These are phyloP conservation scores for Drosophila subsilvestris DNA, from an alignment of 2,888 invertebrate species.

Conservation along the genomic window DNA sequence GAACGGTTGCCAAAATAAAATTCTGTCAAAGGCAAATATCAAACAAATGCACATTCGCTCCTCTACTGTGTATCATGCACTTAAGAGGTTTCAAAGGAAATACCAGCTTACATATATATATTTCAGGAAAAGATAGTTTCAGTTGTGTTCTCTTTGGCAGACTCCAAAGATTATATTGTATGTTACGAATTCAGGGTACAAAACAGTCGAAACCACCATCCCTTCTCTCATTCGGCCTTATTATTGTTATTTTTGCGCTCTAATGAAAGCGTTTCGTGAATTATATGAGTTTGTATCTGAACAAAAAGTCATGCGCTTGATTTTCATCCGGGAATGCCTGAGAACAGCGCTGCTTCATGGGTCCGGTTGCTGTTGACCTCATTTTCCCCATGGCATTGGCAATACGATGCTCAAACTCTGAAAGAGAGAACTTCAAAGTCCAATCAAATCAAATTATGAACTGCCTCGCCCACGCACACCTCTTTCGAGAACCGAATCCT, in stretches of 20 bases:
- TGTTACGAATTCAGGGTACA: conserved; percentile 9
- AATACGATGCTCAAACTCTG: conserved; percentile 50
- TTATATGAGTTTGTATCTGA: conserved; percentile 7
- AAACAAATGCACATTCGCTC: conserved; percentile 29
- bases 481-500: conserved; percentile 37
- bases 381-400: conserved; percentile 54
- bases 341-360: conserved; percentile 30
- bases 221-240: conserved; percentile 20
- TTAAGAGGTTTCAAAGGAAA: not conserved
- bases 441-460: conserved; percentile 62
- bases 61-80: conserved; percentile 6
- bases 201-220: not conserved
- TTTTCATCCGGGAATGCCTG: conserved; percentile 16
- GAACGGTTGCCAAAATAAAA: conserved; percentile 67
- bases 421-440: conserved; percentile 31
- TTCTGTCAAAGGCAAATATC: conserved; percentile 30
- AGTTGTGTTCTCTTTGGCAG: not conserved
- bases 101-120: not conserved
- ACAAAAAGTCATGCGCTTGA: conserved; percentile 21
- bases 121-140: not conserved
- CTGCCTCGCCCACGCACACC: conserved; percentile 50
- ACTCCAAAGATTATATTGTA: too few relatives aligned
- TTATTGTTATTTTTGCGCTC: conserved; percentile 50
- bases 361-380: conserved; percentile 60
- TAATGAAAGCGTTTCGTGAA: conserved; percentile 42